A percentile compares a stretch with the other conserved stretches of the same genome.
Evolutionary conservation across 1,140 invertebrate species (phyloP).

Genomic region (Batillaria attramentaria): DNA sequence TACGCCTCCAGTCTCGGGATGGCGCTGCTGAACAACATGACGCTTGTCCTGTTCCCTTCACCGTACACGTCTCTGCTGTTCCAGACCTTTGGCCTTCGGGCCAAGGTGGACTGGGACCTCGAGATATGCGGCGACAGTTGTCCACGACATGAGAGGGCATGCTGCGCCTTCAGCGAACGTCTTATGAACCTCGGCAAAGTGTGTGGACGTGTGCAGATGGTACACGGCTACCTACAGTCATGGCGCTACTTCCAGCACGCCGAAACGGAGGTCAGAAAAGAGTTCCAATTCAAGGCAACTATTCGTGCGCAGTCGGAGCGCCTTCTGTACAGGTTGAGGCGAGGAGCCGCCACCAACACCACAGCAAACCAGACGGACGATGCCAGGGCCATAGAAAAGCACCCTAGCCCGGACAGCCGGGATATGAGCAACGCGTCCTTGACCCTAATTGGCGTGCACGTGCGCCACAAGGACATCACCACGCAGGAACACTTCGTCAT

Average conservation of each 20-base stretch:
- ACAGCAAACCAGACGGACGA: too few species aligned
- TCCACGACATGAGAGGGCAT: background rate
- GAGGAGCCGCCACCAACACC: too few species aligned
- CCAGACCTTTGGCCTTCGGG: background rate
- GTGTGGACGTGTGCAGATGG: background rate
- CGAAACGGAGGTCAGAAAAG: background rate
- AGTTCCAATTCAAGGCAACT: too few species aligned
- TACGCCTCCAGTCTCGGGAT: slow-evolving; percentile 20
- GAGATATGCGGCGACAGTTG: background rate
- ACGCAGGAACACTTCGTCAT: background rate
- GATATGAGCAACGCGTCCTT: background rate
- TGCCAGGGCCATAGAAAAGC: too few species aligned
- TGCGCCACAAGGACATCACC: slow-evolving; percentile 47
- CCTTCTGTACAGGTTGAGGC: too few species aligned
- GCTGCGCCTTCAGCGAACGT: background rate
- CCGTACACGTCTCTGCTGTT: background rate
- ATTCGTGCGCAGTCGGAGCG: too few species aligned
- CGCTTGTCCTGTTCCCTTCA: background rate
- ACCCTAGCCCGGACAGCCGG: too few species aligned
- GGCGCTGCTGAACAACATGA: background rate
- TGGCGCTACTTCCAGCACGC: slow-evolving; percentile 19
- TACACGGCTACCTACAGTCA: background rate
- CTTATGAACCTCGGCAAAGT: background rate
- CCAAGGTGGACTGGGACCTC: background rate
- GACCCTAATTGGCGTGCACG: slow-evolving; percentile 47